phyloP scores from a whole-genome alignment of 2,797 vertebrate genomes.

The Ctenosaura bakeri region DNA sequence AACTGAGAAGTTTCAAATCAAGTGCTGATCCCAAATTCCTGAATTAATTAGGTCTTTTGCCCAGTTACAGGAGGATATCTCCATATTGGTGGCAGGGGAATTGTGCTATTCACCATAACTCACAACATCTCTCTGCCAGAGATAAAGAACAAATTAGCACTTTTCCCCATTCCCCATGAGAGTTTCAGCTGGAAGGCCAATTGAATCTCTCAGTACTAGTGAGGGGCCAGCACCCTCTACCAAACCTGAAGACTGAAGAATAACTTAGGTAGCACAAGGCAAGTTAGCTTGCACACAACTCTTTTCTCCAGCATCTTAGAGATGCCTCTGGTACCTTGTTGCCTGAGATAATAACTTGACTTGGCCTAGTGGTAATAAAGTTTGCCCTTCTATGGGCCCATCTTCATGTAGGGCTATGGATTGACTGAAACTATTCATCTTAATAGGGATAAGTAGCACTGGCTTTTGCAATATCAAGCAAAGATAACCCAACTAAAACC shows the following conservation, averaged over 20 bases:
- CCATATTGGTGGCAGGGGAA: not conserved
- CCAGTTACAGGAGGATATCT: not conserved
- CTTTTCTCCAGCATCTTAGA: too few species aligned
- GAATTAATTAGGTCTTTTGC: too few species aligned
- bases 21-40: not conserved
- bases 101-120: not conserved
- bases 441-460: not conserved
- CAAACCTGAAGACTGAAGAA: too few species aligned
- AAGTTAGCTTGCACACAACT: too few species aligned
- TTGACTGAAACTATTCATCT: not conserved
- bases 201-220: not conserved
- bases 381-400: not conserved
- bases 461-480: not conserved
- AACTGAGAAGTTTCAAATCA: not conserved
- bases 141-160: not conserved
- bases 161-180: not conserved
- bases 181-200: not conserved
- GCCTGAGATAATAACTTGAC: too few species aligned
- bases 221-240: not conserved
- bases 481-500: not conserved
- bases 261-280: too few species aligned
- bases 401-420: not conserved
- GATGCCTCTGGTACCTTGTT: too few species aligned
- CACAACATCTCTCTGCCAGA: not conserved
- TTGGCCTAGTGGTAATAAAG: too few species aligned